Percentiles rank a stretch among this genome's conserved stretches.
These are phyloP conservation scores for Symphodus melops DNA, from an alignment of 2,113 vertebrate species.

Conservation along the genomic window DNA sequence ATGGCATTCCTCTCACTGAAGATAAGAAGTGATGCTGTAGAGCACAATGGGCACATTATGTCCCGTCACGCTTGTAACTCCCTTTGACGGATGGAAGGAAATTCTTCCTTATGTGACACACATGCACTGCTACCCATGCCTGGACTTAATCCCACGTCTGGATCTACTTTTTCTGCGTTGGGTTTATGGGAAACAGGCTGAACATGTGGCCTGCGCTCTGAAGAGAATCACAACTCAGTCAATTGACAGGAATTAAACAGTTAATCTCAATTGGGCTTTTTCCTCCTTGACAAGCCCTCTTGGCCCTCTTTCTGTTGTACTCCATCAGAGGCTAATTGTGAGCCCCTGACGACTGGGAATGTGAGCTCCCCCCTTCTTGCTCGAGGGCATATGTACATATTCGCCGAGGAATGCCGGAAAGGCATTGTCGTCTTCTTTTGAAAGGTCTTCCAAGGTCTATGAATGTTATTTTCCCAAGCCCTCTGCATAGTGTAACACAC, in stretches of 20 bases:
- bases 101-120: slow-evolving; percentile 53
- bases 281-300: slow-evolving; percentile 49
- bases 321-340: slow-evolving; percentile 59
- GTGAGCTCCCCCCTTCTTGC: slow-evolving; percentile 35
- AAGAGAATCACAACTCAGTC: slow-evolving; percentile 36
- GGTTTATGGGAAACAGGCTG: slow-evolving; percentile 59
- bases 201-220: slow-evolving; percentile 24
- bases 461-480: slow-evolving; percentile 70
- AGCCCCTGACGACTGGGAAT: slow-evolving; percentile 46
- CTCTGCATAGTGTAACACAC: slow-evolving; percentile 51
- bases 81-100: slow-evolving; percentile 58
- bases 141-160: slow-evolving; percentile 44
- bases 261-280: slow-evolving; percentile 61
- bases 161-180: slow-evolving; percentile 1
- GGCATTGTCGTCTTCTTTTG: slow-evolving; percentile 61
- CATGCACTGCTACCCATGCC: slow-evolving; percentile 53
- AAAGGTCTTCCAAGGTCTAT: slow-evolving; percentile 67
- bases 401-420: slow-evolving; percentile 63
- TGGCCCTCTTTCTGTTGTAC: slow-evolving; percentile 45
- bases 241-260: slow-evolving; percentile 52
- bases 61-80: slow-evolving; percentile 45
- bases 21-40: slow-evolving; percentile 43
- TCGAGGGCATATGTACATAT: slow-evolving; percentile 62
- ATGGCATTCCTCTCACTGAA: slow-evolving; percentile 16
- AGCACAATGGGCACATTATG: slow-evolving; percentile 58